Conservation (phyloP, 1,140 invertebrate species). For the Apis florea region DNA sequence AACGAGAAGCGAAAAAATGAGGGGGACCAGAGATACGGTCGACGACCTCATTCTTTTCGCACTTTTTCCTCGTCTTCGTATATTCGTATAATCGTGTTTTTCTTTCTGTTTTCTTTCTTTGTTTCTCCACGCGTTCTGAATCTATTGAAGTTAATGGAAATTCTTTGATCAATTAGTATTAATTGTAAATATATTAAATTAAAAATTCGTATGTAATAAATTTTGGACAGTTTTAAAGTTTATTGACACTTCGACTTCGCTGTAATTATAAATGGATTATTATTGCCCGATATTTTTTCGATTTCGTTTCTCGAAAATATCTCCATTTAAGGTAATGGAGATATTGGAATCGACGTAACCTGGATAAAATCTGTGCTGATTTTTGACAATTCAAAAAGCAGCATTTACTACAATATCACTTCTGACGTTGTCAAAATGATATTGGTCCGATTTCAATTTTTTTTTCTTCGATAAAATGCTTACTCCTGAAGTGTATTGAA, state of each 20-base stretch:
- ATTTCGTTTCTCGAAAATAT: background rate
- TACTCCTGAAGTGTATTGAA: background rate
- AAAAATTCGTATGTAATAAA: background rate
- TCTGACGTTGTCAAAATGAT: background rate
- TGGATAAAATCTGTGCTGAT: background rate
- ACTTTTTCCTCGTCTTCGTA: slow-evolving; percentile 5
- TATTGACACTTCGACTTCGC: background rate
- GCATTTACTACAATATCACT: background rate
- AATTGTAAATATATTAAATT: too few relatives aligned
- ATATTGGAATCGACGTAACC: background rate
- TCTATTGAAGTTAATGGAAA: too few relatives aligned
- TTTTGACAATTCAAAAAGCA: background rate
- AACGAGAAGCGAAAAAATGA: slow-evolving; percentile 33
- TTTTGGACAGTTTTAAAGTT: background rate
- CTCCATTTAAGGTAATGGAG: background rate
- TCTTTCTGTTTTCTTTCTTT: background rate
- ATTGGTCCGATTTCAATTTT: too few relatives aligned
- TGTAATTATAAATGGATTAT: background rate
- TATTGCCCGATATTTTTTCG: background rate
- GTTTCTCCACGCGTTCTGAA: too few relatives aligned
- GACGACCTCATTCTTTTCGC: slow-evolving; percentile 36
- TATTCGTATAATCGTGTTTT: background rate
- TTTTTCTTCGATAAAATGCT: background rate
- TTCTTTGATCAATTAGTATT: too few relatives aligned
- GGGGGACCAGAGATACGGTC: slow-evolving; percentile 32